Evolutionary conservation across 2,797 vertebrate species (phyloP), one percentile per base, ranked within the genome.

Genomic region (Pitangus sulphuratus): DNA sequence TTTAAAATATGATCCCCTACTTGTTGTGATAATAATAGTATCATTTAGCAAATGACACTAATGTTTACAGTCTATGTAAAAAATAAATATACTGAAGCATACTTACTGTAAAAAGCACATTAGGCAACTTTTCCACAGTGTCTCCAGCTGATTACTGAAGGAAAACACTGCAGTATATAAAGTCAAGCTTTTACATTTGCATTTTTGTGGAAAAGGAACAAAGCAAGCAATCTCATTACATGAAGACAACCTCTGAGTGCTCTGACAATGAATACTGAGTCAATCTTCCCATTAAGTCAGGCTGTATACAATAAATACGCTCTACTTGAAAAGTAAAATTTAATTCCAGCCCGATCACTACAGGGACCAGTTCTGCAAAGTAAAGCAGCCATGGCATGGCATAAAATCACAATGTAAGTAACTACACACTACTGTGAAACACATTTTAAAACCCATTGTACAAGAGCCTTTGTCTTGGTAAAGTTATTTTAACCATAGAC

Each of bases 191-290:
- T 33, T 51, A 45, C 33, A 39, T 39, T 42, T 19, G 7, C 19
- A 64, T 83, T 92, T 95, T 89, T 60, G 51, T 74, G 60, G 58
- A 91, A 89, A 13, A 76, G n/a, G 53, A 93, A 85, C 68, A 94
- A 95, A 93, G 84, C 6, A 82, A 70, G 40, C 31, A 77, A 87
- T 60, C 22, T 70, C 25, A 45, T 64, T 62, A 45, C 30, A 20
- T 22, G 51, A 87, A 95, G 75, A 70, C 64, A 85, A 28, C 14
- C 35, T 92, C 26, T 53, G 42, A 89, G n/a, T 85, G 33, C 56
- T 84, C 37, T 94, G 78, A 81, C 68, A 90, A 79, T 35, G 53
- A 85, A 57, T 37, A 82, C 33, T 57, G 68, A 83, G 56, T 88
- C 90, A 90, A 76, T 69, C 48, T 60, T 66, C 26, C 40, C 71